Base-by-base conservation (phyloP, 2,888 invertebrate species). In the Hartigia nigra region DNA sequence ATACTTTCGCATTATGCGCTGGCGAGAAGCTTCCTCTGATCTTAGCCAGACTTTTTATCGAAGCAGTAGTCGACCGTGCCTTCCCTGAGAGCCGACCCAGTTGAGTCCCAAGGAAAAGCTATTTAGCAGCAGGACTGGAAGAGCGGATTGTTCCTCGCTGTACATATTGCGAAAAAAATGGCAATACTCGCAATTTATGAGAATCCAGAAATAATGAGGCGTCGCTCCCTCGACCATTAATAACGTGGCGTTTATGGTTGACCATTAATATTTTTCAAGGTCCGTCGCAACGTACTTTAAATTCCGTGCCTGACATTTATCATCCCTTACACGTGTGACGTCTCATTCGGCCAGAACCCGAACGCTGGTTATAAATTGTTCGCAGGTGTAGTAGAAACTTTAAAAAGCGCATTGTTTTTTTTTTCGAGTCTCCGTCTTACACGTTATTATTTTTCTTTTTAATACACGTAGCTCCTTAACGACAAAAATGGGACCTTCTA, bases 211-310 rank as follows among this genome's bases (percentile, higher is more conserved):
- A 55, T 55, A 55, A 55, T 55, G 23, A 55, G 23, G 55, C 55
- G 23, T 55, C 55, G 55, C 55, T 55, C 55, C 55, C 55, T 23
- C 5, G 72, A 72, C 23, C 72, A 72, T 72, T 72, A 31, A 72
- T 72, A 72, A 72, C 72, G 14, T 2, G 72, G 31, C 72, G 31
- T 72, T 72, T 31, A 14, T 31, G 12, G 72, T 1, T 31, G 72
- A 72, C 72, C 31, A 72, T 72, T 72, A 72, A 72, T 72, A 32
- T 72, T 72, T 72, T 72, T 72, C 72, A 72, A 72, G 72, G 72
- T 72, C 31, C 12, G 12, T 14, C 31, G 12, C 5, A 5, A 14
- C 72, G 72, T 12, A 14, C 72, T 72, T 72, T 31, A 72, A n/a
- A 72, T 72, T 72, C 72, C 72, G 72, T 12, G 31, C 31, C 12